A percentile compares a stretch with the other conserved stretches of the same genome.
Conservation (phyloP, 2,797 vertebrate genomes). For the Choloepus didactylus region DNA sequence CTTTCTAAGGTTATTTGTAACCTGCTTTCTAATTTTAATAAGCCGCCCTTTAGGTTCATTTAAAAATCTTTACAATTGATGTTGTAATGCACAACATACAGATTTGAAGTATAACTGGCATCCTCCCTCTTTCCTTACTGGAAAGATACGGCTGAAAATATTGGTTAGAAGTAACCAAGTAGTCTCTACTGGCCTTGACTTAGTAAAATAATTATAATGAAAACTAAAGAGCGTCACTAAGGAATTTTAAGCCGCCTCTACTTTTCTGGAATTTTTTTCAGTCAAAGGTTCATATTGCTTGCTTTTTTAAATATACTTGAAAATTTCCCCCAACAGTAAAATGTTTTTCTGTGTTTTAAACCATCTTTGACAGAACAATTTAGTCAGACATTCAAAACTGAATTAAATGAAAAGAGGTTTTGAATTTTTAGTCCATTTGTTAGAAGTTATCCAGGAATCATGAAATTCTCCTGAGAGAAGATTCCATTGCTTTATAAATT, state of each 20-base stretch:
- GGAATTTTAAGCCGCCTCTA: neutral
- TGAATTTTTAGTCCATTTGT: neutral
- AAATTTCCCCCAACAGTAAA: slow-evolving; percentile 59
- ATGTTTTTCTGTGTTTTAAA: slow-evolving; percentile 52
- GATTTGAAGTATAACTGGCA: neutral
- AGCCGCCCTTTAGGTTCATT: neutral
- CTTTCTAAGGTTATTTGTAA: slow-evolving; percentile 65
- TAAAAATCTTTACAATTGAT: slow-evolving; percentile 18
- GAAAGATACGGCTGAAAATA: slow-evolving; percentile 21
- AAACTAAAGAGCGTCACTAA: slow-evolving; percentile 50
- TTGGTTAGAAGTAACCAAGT: slow-evolving; percentile 68
- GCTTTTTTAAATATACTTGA: slow-evolving; percentile 35
- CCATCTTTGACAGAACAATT: neutral
- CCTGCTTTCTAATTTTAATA: neutral
- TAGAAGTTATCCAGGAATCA: slow-evolving; percentile 66
- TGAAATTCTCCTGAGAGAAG: neutral
- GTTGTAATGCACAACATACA: neutral
- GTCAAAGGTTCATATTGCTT: slow-evolving; percentile 51
- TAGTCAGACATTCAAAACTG: neutral
- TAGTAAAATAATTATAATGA: slow-evolving; percentile 63
- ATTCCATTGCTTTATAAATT: neutral
- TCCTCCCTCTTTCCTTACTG: neutral
- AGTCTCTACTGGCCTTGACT: slow-evolving; percentile 64
- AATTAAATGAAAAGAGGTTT: slow-evolving; percentile 42
- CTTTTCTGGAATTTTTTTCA: slow-evolving; percentile 67